phyloP scores from a whole-genome alignment of 92 coral and sea anemone genomes.

The Umimayanthus chanpuru region DNA sequence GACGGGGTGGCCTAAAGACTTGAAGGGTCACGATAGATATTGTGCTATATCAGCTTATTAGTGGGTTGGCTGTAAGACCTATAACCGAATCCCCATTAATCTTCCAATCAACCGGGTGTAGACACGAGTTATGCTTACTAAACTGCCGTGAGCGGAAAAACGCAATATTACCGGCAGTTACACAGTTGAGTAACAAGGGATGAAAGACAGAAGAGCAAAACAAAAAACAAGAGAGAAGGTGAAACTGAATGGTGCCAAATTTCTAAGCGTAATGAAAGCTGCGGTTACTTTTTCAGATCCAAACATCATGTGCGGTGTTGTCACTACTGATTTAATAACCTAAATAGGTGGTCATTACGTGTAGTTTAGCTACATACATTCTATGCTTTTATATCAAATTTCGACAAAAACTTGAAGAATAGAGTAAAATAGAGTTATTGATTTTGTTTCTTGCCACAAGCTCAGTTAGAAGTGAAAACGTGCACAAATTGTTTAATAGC shows the following conservation, averaged over 20 bases:
- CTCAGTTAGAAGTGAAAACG: not conserved
- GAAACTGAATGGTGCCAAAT: too few relatives aligned
- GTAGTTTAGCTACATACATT: too few relatives aligned
- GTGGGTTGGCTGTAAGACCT: not conserved
- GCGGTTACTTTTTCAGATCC: too few relatives aligned
- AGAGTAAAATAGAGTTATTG: not conserved
- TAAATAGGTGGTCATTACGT: too few relatives aligned
- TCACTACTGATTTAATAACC: too few relatives aligned
- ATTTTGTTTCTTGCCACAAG: not conserved
- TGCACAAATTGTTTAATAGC: not conserved
- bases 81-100: constrained; percentile 10
- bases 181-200: not conserved
- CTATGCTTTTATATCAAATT: not conserved
- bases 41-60: not conserved
- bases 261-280: too few relatives aligned
- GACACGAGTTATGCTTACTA: not conserved
- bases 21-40: constrained; percentile 26
- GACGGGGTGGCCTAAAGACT: constrained; percentile 18
- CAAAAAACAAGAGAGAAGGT: too few relatives aligned
- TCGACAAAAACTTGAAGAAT: not conserved
- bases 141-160: not conserved
- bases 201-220: too few relatives aligned
- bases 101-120: constrained; percentile 16
- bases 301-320: too few relatives aligned
- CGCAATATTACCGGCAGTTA: not conserved